Base-by-base conservation (phyloP, 1,140 invertebrate species). In the Drosophila arizonae region DNA sequence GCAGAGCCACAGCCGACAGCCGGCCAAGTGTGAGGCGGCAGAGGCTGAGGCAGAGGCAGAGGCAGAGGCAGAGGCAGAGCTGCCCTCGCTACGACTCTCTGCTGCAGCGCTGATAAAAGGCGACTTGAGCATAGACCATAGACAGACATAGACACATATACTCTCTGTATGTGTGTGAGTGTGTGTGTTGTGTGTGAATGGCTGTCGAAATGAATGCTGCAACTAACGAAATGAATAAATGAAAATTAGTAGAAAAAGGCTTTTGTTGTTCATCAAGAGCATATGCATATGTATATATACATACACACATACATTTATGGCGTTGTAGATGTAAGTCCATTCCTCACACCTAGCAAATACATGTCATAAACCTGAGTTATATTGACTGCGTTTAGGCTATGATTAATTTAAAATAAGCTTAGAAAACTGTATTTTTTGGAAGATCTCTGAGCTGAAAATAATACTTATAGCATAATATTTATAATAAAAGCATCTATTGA, bases 171-270 rank as follows among this genome's bases (percentile, higher is more conserved):
- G 50, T 39, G 46, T 58, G 30, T 45, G 52, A 46, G 50, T 50
- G 62, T 41, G 55, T 30, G 28, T 33, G 69, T 17, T 69, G 54
- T 69, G 45, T 70, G 66, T 75, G 79, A 81, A 86, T 77, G 64
- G 70, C 75, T 85, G 74, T 54, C 71, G 71, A 75, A 85, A 85
- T 85, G 81, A 85, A 77, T 85, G 78, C 72, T 81, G 78, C 75
- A 85, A 85, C 81, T 81, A 85, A 85, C 78, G 78, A 86, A 85
- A 85, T 87, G 82, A 85, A 85, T 85, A 81, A 85, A 77, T 85
- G 74, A 67, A 81, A 85, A 86, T 85, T 85, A 85, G 82, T 85
- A 69, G 61, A 69, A 65, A 82, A 82, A 82, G 71, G 55, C 58
- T 41, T 57, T 39, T 56, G 39, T 36, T 36, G 58, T 45, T 62